phyloP scores from a whole-genome alignment of 2,888 invertebrate genomes.

The Ligdia adustata region DNA sequence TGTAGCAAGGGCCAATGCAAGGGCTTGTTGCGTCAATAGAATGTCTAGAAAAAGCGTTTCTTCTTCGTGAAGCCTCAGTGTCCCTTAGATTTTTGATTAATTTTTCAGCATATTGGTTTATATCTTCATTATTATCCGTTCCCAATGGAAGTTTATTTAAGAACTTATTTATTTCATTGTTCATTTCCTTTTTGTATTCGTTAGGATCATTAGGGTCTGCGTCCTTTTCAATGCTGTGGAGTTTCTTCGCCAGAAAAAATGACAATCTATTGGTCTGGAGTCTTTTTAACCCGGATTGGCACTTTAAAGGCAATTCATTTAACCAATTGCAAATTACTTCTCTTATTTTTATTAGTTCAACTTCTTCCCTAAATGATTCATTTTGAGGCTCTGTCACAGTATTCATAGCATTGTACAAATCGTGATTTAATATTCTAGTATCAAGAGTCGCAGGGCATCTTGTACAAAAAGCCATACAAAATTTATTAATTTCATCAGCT shows the following conservation, averaged over 20 bases:
- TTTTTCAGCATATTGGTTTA: conserved; percentile 33
- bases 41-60: conserved; percentile 32
- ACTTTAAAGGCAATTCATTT: conserved; percentile 45
- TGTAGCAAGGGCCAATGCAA: conserved; percentile 8
- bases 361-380: conserved; percentile 49
- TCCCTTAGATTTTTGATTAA: conserved; percentile 43
- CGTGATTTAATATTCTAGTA: conserved; percentile 43
- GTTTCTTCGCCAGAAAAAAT: conserved; percentile 46
- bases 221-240: conserved; percentile 53
- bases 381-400: conserved; percentile 50
- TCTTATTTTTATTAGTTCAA: conserved; percentile 52
- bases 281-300: conserved; percentile 36
- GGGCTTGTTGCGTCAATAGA: conserved; percentile 12
- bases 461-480: conserved; percentile 54
- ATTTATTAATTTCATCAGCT: conserved; percentile 47
- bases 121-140: conserved; percentile 27
- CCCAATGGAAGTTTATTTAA: conserved; percentile 47
- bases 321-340: conserved; percentile 53
- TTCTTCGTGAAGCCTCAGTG: conserved; percentile 42
- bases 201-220: conserved; percentile 31
- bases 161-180: conserved; percentile 49
- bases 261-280: conserved; percentile 47
- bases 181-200: conserved; percentile 37
- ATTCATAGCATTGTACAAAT: conserved; percentile 51
- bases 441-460: conserved; percentile 45